Percentiles rank a stretch among this genome's conserved stretches.
These are phyloP conservation scores for Indicator maculatus DNA, from an alignment of 2,113 vertebrate genomes.

Conservation along the genomic window DNA sequence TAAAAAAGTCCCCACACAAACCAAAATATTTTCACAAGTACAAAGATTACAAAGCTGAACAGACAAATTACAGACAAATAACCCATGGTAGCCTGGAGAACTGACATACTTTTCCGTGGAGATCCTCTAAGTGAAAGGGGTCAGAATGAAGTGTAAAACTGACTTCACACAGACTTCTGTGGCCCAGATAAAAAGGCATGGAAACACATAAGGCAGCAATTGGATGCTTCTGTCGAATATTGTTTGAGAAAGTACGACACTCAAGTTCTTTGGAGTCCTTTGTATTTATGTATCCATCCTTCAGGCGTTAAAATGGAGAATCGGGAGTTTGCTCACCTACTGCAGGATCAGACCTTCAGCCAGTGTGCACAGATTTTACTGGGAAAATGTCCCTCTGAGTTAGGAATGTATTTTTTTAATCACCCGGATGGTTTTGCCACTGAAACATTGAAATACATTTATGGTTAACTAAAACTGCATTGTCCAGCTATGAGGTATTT, in stretches of 20 bases:
- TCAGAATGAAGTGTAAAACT: neutral
- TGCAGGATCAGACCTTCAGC: neutral
- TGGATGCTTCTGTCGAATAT: neutral
- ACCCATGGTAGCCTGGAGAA: neutral
- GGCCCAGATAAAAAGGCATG: neutral
- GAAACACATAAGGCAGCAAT: neutral
- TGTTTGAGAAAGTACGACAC: neutral
- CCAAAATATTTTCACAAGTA: neutral
- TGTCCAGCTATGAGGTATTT: neutral
- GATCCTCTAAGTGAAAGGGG: neutral
- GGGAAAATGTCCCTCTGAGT: neutral
- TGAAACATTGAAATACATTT: neutral
- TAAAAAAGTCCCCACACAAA: neutral
- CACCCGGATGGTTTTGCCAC: neutral
- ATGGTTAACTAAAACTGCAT: neutral
- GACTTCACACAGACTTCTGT: neutral
- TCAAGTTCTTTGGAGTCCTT: neutral
- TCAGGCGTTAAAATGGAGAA: neutral
- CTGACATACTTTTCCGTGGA: neutral
- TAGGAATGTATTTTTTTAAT: neutral
- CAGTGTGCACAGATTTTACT: neutral
- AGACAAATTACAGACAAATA: neutral
- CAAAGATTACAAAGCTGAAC: neutral
- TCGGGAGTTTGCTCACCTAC: neutral
- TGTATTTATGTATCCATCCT: neutral